phyloP scores from a whole-genome alignment of 2,888 invertebrate species.

The Drosophila mulleri region DNA sequence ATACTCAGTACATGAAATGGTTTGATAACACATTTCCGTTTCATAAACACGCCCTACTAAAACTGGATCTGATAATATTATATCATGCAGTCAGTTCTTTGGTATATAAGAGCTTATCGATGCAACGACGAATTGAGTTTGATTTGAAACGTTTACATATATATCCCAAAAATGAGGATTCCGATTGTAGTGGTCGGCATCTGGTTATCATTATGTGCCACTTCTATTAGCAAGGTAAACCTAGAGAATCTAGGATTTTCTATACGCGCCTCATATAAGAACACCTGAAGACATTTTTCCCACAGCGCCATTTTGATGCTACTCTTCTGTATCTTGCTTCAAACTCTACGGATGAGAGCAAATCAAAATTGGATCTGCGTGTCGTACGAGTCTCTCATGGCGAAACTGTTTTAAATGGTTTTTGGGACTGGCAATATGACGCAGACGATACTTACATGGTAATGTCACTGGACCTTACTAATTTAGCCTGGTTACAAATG shows the following conservation, averaged over 20 bases:
- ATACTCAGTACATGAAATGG: neutral
- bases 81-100: neutral
- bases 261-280: neutral
- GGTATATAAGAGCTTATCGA: neutral
- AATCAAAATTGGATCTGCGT: neutral
- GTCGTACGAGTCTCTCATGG: neutral
- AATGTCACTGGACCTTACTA: neutral
- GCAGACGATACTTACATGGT: neutral
- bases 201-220: neutral
- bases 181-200: neutral
- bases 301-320: neutral
- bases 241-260: neutral
- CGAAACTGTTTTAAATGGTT: neutral
- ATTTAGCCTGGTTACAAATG: neutral
- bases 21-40: neutral
- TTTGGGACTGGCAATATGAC: neutral
- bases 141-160: neutral
- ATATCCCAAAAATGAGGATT: neutral
- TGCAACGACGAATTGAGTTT: neutral
- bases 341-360: conserved; percentile 11
- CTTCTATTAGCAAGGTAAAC: neutral
- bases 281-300: neutral
- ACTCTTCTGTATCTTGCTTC: neutral
- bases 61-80: neutral
- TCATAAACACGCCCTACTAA: neutral